These are phyloP conservation scores for Cyprinodon brontotheroides DNA, from an alignment of 2,113 vertebrate species.

Conservation along the genomic window DNA sequence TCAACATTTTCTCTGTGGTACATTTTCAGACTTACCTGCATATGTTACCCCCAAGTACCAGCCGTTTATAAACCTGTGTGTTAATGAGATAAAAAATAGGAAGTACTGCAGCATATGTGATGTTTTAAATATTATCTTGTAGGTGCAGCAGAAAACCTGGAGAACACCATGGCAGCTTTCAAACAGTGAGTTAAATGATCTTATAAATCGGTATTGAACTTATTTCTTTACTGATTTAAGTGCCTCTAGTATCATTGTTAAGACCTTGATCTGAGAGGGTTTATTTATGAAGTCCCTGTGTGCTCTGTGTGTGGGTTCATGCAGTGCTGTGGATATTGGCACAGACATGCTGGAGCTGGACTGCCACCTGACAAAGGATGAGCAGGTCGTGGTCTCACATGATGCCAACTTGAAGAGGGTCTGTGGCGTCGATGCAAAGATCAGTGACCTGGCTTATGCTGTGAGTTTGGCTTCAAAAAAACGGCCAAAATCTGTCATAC, in stretches of 20 bases:
- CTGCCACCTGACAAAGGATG: constrained; percentile 95
- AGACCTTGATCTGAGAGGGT: background rate
- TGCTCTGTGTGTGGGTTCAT: constrained; percentile 28
- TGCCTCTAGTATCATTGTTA: background rate
- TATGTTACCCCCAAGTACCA: background rate
- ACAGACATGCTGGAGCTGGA: constrained; percentile 98
- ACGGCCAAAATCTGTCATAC: background rate
- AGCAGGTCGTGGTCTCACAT: constrained; percentile 94
- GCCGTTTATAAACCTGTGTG: background rate
- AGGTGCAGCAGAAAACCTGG: constrained; percentile 97
- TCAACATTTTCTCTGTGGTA: no score
- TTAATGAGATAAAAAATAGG: background rate
- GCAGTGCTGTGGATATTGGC: constrained; percentile 89
- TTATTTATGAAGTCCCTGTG: background rate
- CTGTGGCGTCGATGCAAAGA: constrained; percentile 85
- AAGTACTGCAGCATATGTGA: background rate
- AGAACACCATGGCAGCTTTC: constrained; percentile 98
- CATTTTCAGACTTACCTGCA: background rate
- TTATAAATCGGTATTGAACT: background rate
- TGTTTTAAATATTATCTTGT: constrained; percentile 41
- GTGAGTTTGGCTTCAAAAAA: constrained; percentile 79
- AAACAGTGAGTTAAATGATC: constrained; percentile 86
- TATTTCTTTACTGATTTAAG: no score
- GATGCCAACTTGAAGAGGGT: constrained; percentile 89
- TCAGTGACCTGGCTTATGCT: constrained; percentile 86